Base-by-base conservation (phyloP, 2,888 invertebrate species). In the Sminthurinus aureus region DNA sequence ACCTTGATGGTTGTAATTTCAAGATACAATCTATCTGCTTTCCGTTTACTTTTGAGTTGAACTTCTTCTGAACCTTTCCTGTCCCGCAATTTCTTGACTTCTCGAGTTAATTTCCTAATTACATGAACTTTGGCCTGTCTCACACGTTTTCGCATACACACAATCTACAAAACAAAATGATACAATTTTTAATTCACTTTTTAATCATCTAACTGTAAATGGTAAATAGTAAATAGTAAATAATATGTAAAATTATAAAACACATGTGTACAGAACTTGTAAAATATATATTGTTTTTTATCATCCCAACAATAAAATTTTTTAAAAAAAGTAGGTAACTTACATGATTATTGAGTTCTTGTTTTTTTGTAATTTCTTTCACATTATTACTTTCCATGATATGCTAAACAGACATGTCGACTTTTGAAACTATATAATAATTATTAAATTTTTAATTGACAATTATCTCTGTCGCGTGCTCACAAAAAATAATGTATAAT, bases 281-380 rank as follows among this genome's bases (percentile, higher is more conserved):
- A n/a, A n/a, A n/a, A n/a, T n/a, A n/a, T n/a, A n/a, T n/a, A n/a
- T n/a, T n/a, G n/a, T n/a, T n/a, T n/a, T n/a, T n/a, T n/a, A n/a
- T n/a, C 50, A 69, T 66, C 50, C 58, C 13, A 66, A 74, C 51
- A 66, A 75, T n/a, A 50, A 50, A 52, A 26, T 12, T 38, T 18
- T 52, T 64, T 52, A 52, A 79, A n/a, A 52, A 51, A 58, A 73
- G 38, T n/a, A 18, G 71, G 50, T 80, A 78, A 83, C 87, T 85
- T 87, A 88, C 88, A 79, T 87, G 88, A 85, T 87, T 87, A 74
- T 88, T 88, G 0, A 88, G 75, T 22, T 87, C 87, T 78, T 88
- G 88, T 64, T 87, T 83, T 74, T 88, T 88, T 0, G 87, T 85
- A 18, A 87, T 51, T 26, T 83, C 79, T 13, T 24, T 24, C 67